A percentile compares a stretch with the other conserved stretches of the same genome.
These are phyloP conservation scores for Oncorhynchus nerka DNA, from an alignment of 2,113 vertebrate species.

Conservation along the genomic window DNA sequence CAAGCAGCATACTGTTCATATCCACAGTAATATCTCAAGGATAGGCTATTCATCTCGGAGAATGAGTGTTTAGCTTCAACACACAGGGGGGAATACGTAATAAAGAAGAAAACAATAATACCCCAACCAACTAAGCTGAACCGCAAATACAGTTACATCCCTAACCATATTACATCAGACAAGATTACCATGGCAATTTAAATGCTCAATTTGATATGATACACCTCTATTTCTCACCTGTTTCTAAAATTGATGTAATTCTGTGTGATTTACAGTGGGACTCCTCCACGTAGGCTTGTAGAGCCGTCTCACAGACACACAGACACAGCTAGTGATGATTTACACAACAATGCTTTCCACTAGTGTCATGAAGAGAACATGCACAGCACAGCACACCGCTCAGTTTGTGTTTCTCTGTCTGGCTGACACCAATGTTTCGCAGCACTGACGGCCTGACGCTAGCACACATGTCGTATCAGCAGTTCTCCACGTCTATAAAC, in stretches of 20 bases:
- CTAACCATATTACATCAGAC: conserved; percentile 60
- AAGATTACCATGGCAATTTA: conserved; percentile 56
- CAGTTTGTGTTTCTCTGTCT: conserved; percentile 28
- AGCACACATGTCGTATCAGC: conserved; percentile 55
- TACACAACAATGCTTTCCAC: background rate
- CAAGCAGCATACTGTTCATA: conserved; percentile 54
- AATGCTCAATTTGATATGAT: conserved; percentile 60
- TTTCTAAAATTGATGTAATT: conserved; percentile 17
- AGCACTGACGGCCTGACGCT: conserved; percentile 58
- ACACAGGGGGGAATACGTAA: conserved; percentile 46
- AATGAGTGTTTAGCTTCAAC: conserved; percentile 59
- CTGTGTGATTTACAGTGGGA: conserved; percentile 57
- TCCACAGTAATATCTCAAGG: conserved; percentile 67
- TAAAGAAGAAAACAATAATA: conserved; percentile 45
- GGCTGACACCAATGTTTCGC: conserved; percentile 64
- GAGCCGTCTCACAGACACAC: background rate
- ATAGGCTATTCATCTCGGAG: conserved; percentile 61
- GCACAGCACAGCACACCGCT: conserved; percentile 32
- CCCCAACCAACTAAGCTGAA: conserved; percentile 38
- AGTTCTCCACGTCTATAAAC: conserved; percentile 15
- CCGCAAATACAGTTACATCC: conserved; percentile 56
- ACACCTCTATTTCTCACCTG: conserved; percentile 46
- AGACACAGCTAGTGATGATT: background rate
- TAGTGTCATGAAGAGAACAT: background rate
- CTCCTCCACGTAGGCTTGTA: conserved; percentile 12